A percentile compares a stretch with the other conserved stretches of the same genome.
Conservation (phyloP, 2,797 vertebrate species). For the Apogon hyalosoma region DNA sequence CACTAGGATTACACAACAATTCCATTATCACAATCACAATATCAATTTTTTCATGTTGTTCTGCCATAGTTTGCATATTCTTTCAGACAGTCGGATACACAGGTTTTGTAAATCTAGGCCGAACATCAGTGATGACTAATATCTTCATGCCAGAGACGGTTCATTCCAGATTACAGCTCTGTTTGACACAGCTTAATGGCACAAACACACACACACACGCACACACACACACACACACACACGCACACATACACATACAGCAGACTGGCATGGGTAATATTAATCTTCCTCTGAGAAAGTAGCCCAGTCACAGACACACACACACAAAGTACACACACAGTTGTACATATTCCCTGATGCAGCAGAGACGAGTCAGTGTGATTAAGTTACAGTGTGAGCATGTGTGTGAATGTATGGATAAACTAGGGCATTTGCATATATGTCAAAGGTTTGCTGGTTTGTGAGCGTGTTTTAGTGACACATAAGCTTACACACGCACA, state of each 20-base stretch:
- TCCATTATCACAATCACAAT: too few species aligned
- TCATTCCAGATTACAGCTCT: constrained; percentile 72
- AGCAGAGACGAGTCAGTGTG: constrained; percentile 27
- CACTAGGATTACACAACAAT: too few species aligned
- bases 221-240: too few species aligned
- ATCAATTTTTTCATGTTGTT: too few species aligned
- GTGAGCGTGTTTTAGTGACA: constrained; percentile 14
- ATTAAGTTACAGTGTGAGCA: constrained; percentile 27
- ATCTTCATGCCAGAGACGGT: constrained; percentile 64
- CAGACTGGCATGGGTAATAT: constrained; percentile 53
- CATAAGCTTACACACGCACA: constrained; percentile 21
- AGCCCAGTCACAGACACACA: constrained; percentile 14
- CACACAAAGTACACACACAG: not conserved
- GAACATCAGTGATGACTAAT: constrained; percentile 64
- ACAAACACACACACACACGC: constrained; percentile 48
- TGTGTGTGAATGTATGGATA: constrained; percentile 15
- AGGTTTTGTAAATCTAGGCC: constrained; percentile 17
- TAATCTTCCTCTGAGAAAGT: constrained; percentile 61
- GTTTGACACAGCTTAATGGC: constrained; percentile 71
- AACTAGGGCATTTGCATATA: constrained; percentile 26
- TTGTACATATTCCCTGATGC: constrained; percentile 14
- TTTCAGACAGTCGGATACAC: not conserved
- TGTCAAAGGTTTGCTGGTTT: constrained; percentile 20
- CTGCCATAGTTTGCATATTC: too few species aligned
- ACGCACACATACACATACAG: not conserved